Evolutionary conservation across 2,797 vertebrate species (phyloP).

Genomic region (Coendou prehensilis): DNA sequence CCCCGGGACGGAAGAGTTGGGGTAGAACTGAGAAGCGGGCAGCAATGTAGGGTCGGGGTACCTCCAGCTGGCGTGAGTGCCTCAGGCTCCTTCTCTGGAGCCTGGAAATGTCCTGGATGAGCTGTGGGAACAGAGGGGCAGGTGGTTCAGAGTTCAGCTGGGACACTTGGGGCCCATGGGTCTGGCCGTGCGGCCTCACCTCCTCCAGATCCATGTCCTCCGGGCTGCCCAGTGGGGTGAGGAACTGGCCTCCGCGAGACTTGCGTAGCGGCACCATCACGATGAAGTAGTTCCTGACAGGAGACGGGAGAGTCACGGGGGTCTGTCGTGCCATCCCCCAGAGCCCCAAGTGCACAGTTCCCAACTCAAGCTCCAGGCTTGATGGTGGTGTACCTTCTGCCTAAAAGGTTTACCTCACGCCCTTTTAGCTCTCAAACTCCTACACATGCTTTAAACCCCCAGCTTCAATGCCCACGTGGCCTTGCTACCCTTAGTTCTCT

Average conservation of each 20-base stretch:
- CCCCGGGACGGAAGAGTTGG: slow-evolving; percentile 93
- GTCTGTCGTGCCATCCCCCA: accelerated
- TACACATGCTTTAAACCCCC: not conserved
- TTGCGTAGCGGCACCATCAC: slow-evolving; percentile 96
- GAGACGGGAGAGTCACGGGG: not conserved
- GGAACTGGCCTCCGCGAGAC: slow-evolving; percentile 91
- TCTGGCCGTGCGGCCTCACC: slow-evolving; percentile 88
- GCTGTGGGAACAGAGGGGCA: slow-evolving; percentile 85
- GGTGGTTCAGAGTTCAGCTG: not conserved
- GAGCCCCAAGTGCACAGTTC: no score
- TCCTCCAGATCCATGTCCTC: slow-evolving; percentile 99
- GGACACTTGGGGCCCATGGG: accelerated
- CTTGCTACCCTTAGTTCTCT: not conserved
- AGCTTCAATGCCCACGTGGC: not conserved
- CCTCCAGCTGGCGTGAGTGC: slow-evolving; percentile 94
- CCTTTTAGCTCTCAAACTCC: not conserved
- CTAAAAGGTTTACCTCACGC: not conserved
- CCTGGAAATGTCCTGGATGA: slow-evolving; percentile 92
- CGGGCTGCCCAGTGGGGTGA: slow-evolving; percentile 93
- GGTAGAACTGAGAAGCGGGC: slow-evolving; percentile 95
- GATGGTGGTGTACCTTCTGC: not conserved
- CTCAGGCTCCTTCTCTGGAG: slow-evolving; percentile 94
- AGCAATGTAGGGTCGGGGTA: slow-evolving; percentile 94
- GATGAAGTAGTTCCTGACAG: slow-evolving; percentile 92
- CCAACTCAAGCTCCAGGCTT: not conserved